phyloP scores from a whole-genome alignment of 1,140 invertebrate genomes.

The Pseudomyrmex concolor region DNA sequence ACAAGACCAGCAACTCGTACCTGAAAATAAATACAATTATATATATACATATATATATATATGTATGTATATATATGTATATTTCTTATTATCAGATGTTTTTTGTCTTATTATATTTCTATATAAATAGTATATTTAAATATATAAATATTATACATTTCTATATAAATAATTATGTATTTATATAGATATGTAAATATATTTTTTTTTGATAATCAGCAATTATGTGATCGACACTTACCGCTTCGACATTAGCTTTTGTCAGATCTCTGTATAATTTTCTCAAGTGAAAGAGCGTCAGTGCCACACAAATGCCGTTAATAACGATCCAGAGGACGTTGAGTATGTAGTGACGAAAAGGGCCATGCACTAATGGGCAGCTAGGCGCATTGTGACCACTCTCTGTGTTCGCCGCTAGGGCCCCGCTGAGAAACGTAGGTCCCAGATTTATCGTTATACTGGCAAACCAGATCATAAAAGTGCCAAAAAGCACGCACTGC shows the following conservation, averaged over 20 bases:
- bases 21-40: constrained; percentile 75
- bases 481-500: constrained; percentile 95
- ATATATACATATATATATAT: neutral
- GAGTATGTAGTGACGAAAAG: constrained; percentile 94
- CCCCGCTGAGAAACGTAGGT: constrained; percentile 94
- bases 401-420: constrained; percentile 93
- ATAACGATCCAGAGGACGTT: constrained; percentile 96
- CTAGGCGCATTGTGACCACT: constrained; percentile 91
- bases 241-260: constrained; percentile 89
- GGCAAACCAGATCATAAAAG: constrained; percentile 97
- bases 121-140: too few relatives aligned
- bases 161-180: neutral
- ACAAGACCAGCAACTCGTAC: constrained; percentile 90
- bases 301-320: constrained; percentile 93
- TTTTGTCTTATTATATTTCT: too few relatives aligned
- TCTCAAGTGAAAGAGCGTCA: constrained; percentile 93
- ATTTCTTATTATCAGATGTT: too few relatives aligned
- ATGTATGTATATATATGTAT: neutral
- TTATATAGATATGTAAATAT: neutral
- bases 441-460: constrained; percentile 96
- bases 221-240: constrained; percentile 73
- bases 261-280: constrained; percentile 94
- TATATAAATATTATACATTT: too few relatives aligned
- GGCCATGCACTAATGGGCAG: constrained; percentile 92
- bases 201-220: too few relatives aligned